Conservation (phyloP, 2,113 vertebrate species). For the Chlorodrepanis virens region DNA sequence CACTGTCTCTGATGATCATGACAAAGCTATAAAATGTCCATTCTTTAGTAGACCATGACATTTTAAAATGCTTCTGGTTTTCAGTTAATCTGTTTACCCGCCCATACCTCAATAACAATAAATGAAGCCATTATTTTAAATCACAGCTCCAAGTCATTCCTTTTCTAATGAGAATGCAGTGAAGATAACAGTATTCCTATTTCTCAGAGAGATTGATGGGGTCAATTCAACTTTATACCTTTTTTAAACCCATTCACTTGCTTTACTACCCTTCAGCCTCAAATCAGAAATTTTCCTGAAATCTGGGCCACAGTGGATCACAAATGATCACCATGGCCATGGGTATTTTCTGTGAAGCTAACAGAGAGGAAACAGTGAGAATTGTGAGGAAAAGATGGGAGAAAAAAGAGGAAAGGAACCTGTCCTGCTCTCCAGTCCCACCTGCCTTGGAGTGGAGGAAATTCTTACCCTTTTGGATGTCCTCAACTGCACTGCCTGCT, state of each 20-base stretch:
- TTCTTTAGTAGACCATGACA: background rate
- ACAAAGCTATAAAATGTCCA: background rate
- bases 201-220: background rate
- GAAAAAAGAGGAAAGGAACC: background rate
- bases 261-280: background rate
- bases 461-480: background rate
- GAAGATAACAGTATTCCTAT: background rate
- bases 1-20: background rate
- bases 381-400: background rate
- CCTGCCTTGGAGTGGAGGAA: background rate
- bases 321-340: too few species aligned
- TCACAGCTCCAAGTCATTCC: background rate
- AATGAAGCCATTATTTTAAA: background rate
- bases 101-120: background rate
- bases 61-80: slow-evolving; percentile 10
- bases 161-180: background rate
- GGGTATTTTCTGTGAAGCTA: background rate
- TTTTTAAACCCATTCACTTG: background rate
- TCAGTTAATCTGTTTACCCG: background rate
- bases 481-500: background rate
- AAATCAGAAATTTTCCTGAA: background rate
- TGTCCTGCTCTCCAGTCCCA: background rate
- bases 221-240: background rate
- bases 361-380: background rate
- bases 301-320: background rate